phyloP scores from a whole-genome alignment of 2,113 vertebrate species.

The Ammodytes marinus region DNA sequence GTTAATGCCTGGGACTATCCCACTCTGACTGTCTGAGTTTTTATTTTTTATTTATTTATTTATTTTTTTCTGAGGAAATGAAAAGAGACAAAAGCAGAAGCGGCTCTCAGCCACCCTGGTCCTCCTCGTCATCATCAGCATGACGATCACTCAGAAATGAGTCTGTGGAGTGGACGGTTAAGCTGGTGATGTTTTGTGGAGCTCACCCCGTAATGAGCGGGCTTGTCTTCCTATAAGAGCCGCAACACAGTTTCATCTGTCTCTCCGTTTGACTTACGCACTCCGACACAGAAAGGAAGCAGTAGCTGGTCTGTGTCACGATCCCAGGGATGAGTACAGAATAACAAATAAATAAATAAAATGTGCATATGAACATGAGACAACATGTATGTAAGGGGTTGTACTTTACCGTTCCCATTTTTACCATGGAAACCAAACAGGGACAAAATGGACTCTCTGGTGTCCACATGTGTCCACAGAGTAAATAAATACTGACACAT shows the following conservation, averaged over 20 bases:
- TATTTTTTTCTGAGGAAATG: constrained; percentile 59
- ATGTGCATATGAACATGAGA: background rate
- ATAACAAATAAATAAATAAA: background rate
- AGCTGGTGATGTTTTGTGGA: constrained; percentile 43
- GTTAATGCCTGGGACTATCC: constrained; percentile 77
- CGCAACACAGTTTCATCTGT: background rate
- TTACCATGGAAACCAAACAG: background rate
- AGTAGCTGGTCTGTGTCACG: constrained; percentile 30
- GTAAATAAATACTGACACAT: background rate
- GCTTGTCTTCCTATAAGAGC: constrained; percentile 49
- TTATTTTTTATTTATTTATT: constrained; percentile 21
- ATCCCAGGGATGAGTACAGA: background rate
- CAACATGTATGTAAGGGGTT: background rate
- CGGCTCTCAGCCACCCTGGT: constrained; percentile 25
- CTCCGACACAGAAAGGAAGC: constrained; percentile 7
- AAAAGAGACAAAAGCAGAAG: constrained; percentile 71
- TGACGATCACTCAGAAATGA: constrained; percentile 52
- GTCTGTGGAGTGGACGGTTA: constrained; percentile 49
- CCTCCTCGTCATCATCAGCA: constrained; percentile 9
- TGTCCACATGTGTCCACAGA: background rate
- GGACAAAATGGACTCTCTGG: background rate
- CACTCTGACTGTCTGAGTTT: constrained; percentile 43
- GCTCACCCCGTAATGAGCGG: constrained; percentile 47
- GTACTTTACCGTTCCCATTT: too few relatives aligned
- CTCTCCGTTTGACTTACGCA: background rate